phyloP scores from a whole-genome alignment of 2,797 vertebrate genomes.

The Sciurus vulgaris region DNA sequence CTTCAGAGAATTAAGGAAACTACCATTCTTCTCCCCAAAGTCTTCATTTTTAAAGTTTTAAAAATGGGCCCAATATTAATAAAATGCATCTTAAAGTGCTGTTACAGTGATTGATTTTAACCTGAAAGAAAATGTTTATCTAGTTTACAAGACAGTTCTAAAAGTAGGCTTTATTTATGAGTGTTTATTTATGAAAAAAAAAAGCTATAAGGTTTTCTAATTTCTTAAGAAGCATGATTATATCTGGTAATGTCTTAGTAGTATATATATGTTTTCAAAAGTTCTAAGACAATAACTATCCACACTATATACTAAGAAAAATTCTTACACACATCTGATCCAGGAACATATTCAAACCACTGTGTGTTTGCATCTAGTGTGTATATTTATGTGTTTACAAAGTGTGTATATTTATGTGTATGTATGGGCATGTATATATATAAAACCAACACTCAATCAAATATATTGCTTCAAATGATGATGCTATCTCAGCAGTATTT shows the following conservation, averaged over 20 bases:
- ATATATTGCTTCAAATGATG: conserved; percentile 51
- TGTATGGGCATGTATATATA: no score
- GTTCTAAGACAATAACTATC: conserved; percentile 52
- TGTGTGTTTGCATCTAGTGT: no score
- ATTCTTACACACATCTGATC: conserved; percentile 65
- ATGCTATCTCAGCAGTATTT: conserved; percentile 63
- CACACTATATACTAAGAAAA: conserved; percentile 4
- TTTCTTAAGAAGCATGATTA: neutral
- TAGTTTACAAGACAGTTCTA: conserved; percentile 18
- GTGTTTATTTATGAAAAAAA: conserved; percentile 32
- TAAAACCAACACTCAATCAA: no score
- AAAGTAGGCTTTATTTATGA: conserved; percentile 53
- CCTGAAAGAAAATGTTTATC: conserved; percentile 8
- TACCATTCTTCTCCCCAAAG: neutral
- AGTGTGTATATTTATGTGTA: no score
- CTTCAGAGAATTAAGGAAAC: neutral
- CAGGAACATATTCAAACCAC: no score
- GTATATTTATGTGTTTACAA: no score
- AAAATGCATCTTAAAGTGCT: conserved; percentile 36
- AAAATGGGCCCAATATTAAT: neutral
- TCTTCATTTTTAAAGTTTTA: conserved; percentile 30
- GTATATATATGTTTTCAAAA: conserved; percentile 48
- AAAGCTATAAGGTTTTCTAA: conserved; percentile 46
- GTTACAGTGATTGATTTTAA: conserved; percentile 21
- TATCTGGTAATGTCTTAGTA: conserved; percentile 34